Evolutionary conservation across 2,113 vertebrate genomes (phyloP), one percentile per base, ranked within the genome.

Genomic region (Eurypyga helias): DNA sequence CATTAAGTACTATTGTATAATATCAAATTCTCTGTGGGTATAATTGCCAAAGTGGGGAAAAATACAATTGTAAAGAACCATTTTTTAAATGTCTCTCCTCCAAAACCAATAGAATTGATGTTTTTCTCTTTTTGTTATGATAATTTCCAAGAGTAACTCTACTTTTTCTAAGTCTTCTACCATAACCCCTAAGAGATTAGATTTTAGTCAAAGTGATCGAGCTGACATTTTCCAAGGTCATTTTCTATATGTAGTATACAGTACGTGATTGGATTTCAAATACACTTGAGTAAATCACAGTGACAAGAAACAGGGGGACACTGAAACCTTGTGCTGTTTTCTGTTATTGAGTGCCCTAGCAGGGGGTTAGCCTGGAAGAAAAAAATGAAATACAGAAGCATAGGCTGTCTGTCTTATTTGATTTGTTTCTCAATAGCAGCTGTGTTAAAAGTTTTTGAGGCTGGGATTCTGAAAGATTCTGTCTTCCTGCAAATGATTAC

Each of bases 171-270:
- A 89, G 46, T 95, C 92, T 97, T 96, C 93, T 92, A 94, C 88
- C 60, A 49, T 94, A 97, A 95, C 77, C 87, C 80, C 81, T 90
- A 92, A 90, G 97, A 97, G 95, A 96, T 95, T 95, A 95, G 72
- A 93, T 97, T 98, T 97, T 97, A 96, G 96, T 97, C 83, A 95
- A 95, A 95, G 83, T 97, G 95, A 97, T 95, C 93, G 96, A 96
- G 80, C 89, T 98, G 96, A 97, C 97, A 96, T 97, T 97, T 95
- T 97, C 95, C 95, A 96, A 97, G 97, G 96, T 98, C 95, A 93
- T 97, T 97, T 98, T 96, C 94, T 98, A 96, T 97, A 98, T 89
- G 97, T 97, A 96, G 89, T 66, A 17, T 90, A 73, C 90, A 92
- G 48, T 89, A 97, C 89, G 96, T 98, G 97, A 94, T 94, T 94